Conservation (phyloP, 2,888 invertebrate species). For the Sisyra nigra region DNA sequence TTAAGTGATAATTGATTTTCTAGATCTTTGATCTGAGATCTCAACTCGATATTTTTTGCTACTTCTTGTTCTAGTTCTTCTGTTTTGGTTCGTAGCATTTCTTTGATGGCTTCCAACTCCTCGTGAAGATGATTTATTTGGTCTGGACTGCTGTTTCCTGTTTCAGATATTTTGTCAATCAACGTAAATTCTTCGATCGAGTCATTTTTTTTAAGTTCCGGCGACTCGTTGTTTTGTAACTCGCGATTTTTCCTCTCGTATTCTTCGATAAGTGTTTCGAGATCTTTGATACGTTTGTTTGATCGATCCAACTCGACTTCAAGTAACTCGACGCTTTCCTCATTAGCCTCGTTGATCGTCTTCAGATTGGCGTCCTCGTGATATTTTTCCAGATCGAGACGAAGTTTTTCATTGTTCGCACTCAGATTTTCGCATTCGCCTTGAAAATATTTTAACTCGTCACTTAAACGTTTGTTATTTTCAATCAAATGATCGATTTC, state of each 20-base stretch:
- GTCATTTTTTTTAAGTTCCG: slow-evolving; percentile 20
- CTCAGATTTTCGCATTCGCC: slow-evolving; percentile 47
- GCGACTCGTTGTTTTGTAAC: slow-evolving; percentile 20
- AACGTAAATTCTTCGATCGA: slow-evolving; percentile 17
- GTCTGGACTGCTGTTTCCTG: slow-evolving; percentile 24
- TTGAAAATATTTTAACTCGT: slow-evolving; percentile 26
- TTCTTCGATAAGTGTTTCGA: slow-evolving; percentile 20
- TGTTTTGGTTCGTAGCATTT: slow-evolving; percentile 23
- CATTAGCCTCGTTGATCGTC: slow-evolving; percentile 55
- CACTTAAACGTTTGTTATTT: slow-evolving; percentile 23
- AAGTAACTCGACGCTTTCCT: slow-evolving; percentile 45
- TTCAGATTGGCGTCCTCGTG: slow-evolving; percentile 48
- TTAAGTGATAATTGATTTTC: slow-evolving; percentile 22
- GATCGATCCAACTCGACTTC: slow-evolving; percentile 44
- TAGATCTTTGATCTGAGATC: slow-evolving; percentile 17
- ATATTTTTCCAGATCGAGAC: slow-evolving; percentile 44
- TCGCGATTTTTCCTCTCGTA: no score
- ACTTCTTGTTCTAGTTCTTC: slow-evolving; percentile 2
- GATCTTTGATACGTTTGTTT: slow-evolving; percentile 23
- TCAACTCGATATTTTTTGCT: background rate
- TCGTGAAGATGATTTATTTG: slow-evolving; percentile 19
- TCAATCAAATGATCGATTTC: slow-evolving; percentile 25
- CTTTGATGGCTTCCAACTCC: slow-evolving; percentile 13
- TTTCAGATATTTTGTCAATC: slow-evolving; percentile 28
- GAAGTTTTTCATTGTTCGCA: slow-evolving; percentile 53